Conservation (phyloP, 2,888 invertebrate species). For the Calameuta idolon region DNA sequence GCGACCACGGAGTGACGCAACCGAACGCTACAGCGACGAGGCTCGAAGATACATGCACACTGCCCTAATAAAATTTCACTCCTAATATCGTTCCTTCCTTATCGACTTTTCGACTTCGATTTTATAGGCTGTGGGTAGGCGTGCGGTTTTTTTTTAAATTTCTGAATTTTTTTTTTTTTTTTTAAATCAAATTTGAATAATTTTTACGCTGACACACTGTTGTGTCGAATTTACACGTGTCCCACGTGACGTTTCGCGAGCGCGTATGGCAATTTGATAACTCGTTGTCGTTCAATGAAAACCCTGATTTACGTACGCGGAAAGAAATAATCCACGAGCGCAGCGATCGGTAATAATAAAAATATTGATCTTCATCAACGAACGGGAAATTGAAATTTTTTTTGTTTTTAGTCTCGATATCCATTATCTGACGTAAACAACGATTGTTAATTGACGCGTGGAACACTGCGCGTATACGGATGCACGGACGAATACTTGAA, state of each 20-base stretch:
- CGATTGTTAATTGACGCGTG: not conserved
- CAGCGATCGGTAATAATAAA: not conserved
- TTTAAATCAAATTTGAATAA: too few relatives aligned
- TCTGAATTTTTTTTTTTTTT: not conserved
- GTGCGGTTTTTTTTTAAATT: too few relatives aligned
- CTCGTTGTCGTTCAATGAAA: not conserved
- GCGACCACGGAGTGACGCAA: slow-evolving; percentile 57
- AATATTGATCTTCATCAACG: not conserved
- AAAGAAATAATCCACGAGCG: not conserved
- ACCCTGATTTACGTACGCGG: not conserved
- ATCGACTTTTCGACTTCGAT: not conserved
- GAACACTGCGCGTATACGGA: not conserved
- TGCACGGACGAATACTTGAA: too few relatives aligned
- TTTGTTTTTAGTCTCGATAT: not conserved
- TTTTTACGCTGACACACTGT: not conserved
- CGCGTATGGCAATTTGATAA: too few relatives aligned
- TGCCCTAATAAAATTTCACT: not conserved
- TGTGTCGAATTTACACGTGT: not conserved
- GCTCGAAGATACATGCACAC: not conserved
- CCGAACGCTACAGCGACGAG: slow-evolving; percentile 13
- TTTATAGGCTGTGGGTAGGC: not conserved
- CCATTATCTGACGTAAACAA: not conserved
- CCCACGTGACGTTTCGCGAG: not conserved
- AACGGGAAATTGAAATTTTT: not conserved
- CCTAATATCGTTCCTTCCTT: not conserved